Conservation (phyloP, 2,113 vertebrate species). For the Hippocampus barbouri region DNA sequence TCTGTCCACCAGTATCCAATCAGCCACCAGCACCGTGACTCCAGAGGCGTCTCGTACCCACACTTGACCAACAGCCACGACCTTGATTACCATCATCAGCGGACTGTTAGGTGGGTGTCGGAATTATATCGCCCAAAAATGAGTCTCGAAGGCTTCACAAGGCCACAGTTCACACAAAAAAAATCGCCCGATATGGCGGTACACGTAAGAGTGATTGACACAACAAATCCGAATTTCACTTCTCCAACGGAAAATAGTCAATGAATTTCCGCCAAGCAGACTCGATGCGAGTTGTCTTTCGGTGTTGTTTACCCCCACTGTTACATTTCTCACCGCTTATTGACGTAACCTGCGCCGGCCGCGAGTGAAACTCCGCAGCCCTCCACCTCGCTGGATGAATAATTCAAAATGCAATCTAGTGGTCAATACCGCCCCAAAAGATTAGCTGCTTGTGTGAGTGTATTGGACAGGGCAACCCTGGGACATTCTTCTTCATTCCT, state of each 20-base stretch:
- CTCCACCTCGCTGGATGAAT: conserved; percentile 42
- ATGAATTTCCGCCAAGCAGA: conserved; percentile 4
- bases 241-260: not conserved
- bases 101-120: conserved; percentile 79
- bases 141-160: no score
- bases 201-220: not conserved
- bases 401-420: conserved; percentile 53
- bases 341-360: conserved; percentile 23
- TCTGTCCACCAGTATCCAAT: conserved; percentile 95
- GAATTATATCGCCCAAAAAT: not conserved
- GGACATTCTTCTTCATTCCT: conserved; percentile 36
- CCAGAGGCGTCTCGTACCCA: conserved; percentile 78
- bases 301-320: conserved; percentile 21
- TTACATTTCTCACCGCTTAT: conserved; percentile 28
- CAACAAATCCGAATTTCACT: not conserved
- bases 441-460: conserved; percentile 51
- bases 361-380: conserved; percentile 33
- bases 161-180: no score
- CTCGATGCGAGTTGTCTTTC: conserved; percentile 12
- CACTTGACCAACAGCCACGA: conserved; percentile 79
- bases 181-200: no score
- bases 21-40: conserved; percentile 80
- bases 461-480: conserved; percentile 37
- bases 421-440: conserved; percentile 53
- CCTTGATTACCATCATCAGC: conserved; percentile 80